Percentiles rank a stretch among this genome's conserved stretches.
Conservation (phyloP, 37 sponge, comb jelly and placozoan species). For the Halichondria panicea region DNA sequence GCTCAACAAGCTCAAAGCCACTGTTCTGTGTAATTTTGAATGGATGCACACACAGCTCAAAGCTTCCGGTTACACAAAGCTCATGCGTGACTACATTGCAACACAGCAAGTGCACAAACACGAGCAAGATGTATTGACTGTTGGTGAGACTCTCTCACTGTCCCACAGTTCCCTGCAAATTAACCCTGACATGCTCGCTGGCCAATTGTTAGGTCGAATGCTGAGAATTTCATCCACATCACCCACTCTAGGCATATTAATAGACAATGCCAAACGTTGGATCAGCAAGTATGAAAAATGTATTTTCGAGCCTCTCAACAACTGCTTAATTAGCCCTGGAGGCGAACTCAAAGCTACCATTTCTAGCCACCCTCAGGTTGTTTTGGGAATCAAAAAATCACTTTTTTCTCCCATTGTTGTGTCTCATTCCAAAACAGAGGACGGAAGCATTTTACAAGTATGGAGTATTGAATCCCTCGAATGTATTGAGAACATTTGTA, state of each 20-base stretch:
- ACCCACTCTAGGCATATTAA: not conserved
- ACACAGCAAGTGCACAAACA: not conserved
- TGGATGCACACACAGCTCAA: slow-evolving; percentile 55
- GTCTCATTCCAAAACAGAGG: slow-evolving; percentile 32
- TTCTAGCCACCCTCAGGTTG: slow-evolving; percentile 49
- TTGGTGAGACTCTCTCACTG: slow-evolving; percentile 44
- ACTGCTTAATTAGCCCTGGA: slow-evolving; percentile 62
- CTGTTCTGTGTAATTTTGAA: slow-evolving; percentile 33
- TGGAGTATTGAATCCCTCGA: slow-evolving; percentile 44
- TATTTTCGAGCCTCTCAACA: slow-evolving; percentile 32
- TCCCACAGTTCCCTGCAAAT: slow-evolving; percentile 28
- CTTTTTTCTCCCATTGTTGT: not conserved
- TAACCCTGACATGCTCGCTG: slow-evolving; percentile 33
- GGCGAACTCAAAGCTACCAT: slow-evolving; percentile 56
- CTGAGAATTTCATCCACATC: slow-evolving; percentile 8
- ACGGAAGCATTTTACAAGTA: slow-evolving; percentile 33
- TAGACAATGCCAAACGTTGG: slow-evolving; percentile 28
- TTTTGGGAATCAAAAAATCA: slow-evolving; percentile 14
- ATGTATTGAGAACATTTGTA: slow-evolving; percentile 23
- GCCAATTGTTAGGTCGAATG: slow-evolving; percentile 50
- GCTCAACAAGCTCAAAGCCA: slow-evolving; percentile 17
- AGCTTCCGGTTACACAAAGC: slow-evolving; percentile 6
- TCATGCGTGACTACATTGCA: slow-evolving; percentile 35
- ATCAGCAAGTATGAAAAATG: not conserved
- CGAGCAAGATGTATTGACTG: slow-evolving; percentile 19